These are phyloP conservation scores for Aphrophora alni DNA, from an alignment of 2,888 invertebrate genomes.

Conservation along the genomic window DNA sequence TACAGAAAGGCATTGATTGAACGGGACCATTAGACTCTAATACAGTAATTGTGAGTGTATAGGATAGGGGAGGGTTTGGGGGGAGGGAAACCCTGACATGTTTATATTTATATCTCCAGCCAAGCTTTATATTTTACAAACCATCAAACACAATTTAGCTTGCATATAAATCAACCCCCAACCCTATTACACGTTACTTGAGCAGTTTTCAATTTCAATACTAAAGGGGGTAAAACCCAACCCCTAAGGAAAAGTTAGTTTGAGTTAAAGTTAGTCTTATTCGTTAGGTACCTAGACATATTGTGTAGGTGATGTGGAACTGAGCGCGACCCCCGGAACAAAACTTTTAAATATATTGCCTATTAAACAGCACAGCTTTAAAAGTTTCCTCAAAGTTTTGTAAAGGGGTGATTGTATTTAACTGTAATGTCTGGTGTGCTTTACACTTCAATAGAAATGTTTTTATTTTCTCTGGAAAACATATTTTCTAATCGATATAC, in stretches of 20 bases:
- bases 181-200: neutral
- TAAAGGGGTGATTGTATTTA: neutral
- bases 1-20: neutral
- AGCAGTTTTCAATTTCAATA: conserved; percentile 9
- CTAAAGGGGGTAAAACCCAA: neutral
- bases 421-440: neutral
- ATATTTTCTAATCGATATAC: no score
- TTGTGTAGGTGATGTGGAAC: neutral
- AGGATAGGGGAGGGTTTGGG: neutral
- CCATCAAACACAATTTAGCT: neutral
- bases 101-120: conserved; percentile 2
- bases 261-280: neutral
- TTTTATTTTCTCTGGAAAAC: neutral
- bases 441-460: neutral
- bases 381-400: neutral
- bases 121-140: neutral
- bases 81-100: neutral
- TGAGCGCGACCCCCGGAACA: neutral
- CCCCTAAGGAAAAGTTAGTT: neutral
- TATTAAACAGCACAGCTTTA: neutral
- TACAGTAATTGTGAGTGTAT: neutral
- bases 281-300: neutral
- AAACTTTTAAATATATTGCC: neutral
- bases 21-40: neutral
- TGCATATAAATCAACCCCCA: neutral